Evolutionary conservation across 2,113 vertebrate genomes (phyloP).

Genomic region (Chiloscyllium plagiosum): DNA sequence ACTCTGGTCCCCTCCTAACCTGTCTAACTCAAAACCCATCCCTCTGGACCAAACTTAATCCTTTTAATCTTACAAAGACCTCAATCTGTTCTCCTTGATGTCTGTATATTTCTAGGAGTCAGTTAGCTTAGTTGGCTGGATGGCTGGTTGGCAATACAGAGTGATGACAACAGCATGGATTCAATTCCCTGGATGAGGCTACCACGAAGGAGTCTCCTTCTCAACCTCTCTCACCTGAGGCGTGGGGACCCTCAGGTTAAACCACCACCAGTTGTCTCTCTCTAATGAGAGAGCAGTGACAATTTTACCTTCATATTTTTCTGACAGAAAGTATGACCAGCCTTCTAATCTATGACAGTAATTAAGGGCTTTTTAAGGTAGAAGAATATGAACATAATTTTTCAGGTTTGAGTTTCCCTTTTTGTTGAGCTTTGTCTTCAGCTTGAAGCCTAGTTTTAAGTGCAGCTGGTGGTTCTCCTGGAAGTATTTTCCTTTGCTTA

Average conservation of each 20-base stretch:
- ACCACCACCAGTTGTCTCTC: too few relatives aligned
- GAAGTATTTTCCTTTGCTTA: not conserved
- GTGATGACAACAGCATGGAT: too few relatives aligned
- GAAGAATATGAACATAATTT: not conserved
- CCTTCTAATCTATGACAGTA: not conserved
- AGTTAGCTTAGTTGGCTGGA: too few relatives aligned
- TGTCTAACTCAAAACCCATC: not conserved
- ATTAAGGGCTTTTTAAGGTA: not conserved
- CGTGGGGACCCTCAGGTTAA: too few relatives aligned
- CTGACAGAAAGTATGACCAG: too few relatives aligned
- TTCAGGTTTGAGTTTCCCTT: not conserved
- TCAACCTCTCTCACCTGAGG: too few relatives aligned
- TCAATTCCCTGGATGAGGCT: too few relatives aligned
- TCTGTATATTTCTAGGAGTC: not conserved
- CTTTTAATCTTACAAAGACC: not conserved
- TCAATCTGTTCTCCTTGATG: not conserved
- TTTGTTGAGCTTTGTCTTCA: not conserved
- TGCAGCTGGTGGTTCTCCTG: not conserved
- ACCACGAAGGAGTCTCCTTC: too few relatives aligned
- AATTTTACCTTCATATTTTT: too few relatives aligned
- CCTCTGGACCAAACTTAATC: not conserved
- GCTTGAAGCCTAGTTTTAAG: not conserved
- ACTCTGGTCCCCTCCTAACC: not conserved
- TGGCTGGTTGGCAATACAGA: too few relatives aligned
- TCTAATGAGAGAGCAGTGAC: too few relatives aligned